Conservation (phyloP, 2,797 vertebrate genomes). For the Caiman crocodilus region DNA sequence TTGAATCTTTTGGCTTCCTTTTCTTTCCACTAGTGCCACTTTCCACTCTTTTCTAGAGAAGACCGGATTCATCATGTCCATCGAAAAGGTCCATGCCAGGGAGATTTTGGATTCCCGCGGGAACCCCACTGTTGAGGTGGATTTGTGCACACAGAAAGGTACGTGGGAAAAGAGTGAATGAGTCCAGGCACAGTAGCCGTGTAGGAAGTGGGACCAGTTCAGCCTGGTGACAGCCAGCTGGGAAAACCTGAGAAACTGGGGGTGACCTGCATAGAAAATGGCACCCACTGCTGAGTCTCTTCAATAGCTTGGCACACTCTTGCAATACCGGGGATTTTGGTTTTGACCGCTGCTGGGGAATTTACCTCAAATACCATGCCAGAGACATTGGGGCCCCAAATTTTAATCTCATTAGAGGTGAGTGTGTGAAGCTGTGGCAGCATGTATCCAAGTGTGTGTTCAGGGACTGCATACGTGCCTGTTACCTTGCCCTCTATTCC, state of each 20-base stretch:
- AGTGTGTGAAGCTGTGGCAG: not conserved
- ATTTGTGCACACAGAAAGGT: constrained; percentile 83
- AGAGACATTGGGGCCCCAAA: not conserved
- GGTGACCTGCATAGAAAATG: not conserved
- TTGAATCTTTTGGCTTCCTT: not conserved
- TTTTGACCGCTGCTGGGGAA: not conserved
- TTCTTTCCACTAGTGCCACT: not conserved
- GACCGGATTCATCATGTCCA: constrained; percentile 77
- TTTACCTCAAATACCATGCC: not conserved
- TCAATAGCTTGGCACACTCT: accelerated
- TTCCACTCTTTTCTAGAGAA: constrained; percentile 32
- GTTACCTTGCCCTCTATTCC: not conserved
- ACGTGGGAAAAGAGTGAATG: accelerated
- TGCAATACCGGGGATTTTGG: accelerated
- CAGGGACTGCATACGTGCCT: not conserved
- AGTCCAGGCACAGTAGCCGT: too few species aligned
- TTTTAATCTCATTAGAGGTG: not conserved
- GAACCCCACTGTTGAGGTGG: constrained; percentile 85
- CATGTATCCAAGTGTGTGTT: not conserved
- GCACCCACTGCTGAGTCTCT: not conserved
- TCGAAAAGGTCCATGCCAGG: constrained; percentile 81
- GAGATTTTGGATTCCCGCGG: constrained; percentile 86
- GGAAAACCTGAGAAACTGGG: too few species aligned
- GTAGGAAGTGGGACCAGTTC: not conserved
- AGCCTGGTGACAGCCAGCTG: not conserved